phyloP scores from a whole-genome alignment of 1,140 invertebrate genomes.

The Bombyx mandarina region DNA sequence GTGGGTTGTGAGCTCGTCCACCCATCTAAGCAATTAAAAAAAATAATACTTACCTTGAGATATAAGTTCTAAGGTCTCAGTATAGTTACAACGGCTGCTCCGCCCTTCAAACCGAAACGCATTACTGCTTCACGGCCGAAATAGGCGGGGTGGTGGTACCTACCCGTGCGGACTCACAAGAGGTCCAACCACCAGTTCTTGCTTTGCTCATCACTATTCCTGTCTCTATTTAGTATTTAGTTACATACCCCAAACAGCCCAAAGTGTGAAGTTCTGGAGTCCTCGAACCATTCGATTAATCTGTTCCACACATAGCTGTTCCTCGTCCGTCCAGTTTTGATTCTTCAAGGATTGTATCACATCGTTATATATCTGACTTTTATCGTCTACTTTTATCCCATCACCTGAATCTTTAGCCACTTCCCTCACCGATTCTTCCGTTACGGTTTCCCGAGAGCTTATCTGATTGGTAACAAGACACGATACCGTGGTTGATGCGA shows the following conservation, averaged over 20 bases:
- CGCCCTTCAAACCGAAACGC: too few species aligned
- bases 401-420: not conserved
- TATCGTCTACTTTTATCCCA: constrained; percentile 7
- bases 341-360: constrained; percentile 39
- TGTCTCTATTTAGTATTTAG: too few species aligned
- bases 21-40: too few species aligned
- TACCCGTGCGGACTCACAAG: too few species aligned
- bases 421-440: not conserved
- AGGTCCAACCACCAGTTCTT: too few species aligned
- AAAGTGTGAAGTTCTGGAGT: constrained; percentile 53
- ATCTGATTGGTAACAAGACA: constrained; percentile 8
- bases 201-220: too few species aligned
- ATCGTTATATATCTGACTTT: constrained; percentile 44
- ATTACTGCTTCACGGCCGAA: too few species aligned
- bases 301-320: constrained; percentile 41
- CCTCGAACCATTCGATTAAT: constrained; percentile 33
- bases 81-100: too few species aligned
- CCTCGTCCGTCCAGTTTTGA: constrained; percentile 47
- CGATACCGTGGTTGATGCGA: constrained; percentile 6
- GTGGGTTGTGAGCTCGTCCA: too few species aligned
- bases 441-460: not conserved
- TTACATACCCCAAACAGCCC: constrained; percentile 52
- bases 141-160: too few species aligned
- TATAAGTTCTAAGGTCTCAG: too few species aligned
- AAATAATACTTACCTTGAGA: too few species aligned